Evolutionary conservation across 2,113 vertebrate genomes (phyloP).

Genomic region (Andinoacara biseriatus): DNA sequence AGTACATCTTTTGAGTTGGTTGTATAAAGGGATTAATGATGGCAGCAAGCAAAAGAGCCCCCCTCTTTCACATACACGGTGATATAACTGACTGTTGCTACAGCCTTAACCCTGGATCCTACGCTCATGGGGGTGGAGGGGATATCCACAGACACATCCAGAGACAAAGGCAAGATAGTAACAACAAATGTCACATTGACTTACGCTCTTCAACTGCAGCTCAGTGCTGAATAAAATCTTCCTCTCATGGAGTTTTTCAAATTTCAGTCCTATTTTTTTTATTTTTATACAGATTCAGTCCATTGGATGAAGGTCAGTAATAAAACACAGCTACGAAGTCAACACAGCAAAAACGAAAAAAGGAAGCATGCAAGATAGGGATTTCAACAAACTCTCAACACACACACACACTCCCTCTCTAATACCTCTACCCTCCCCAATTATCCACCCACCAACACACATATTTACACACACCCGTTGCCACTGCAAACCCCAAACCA

Average conservation of each 20-base stretch:
- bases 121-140: not conserved
- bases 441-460: slow-evolving; percentile 3
- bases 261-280: not conserved
- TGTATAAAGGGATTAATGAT: slow-evolving; percentile 4
- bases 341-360: slow-evolving; percentile 42
- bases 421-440: not conserved
- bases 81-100: slow-evolving; percentile 20
- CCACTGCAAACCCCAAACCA: slow-evolving; percentile 82
- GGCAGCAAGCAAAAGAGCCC: not conserved
- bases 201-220: slow-evolving; percentile 25
- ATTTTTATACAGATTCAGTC: not conserved
- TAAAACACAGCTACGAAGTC: slow-evolving; percentile 36
- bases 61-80: not conserved
- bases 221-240: slow-evolving; percentile 33
- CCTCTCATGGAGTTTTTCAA: not conserved
- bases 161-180: not conserved
- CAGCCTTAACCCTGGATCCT: not conserved
- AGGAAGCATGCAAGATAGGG: slow-evolving; percentile 69
- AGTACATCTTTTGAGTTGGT: slow-evolving; percentile 21
- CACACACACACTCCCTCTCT: not conserved
- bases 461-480: slow-evolving; percentile 50
- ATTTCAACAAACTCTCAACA: slow-evolving; percentile 40
- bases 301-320: slow-evolving; percentile 33
- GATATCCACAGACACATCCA: slow-evolving; percentile 13
- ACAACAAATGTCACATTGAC: slow-evolving; percentile 34